A percentile compares a stretch with the other conserved stretches of the same genome.
Evolutionary conservation across 2,113 vertebrate species (phyloP).

Genomic region (Sinocyclocheilus anophthalmus): DNA sequence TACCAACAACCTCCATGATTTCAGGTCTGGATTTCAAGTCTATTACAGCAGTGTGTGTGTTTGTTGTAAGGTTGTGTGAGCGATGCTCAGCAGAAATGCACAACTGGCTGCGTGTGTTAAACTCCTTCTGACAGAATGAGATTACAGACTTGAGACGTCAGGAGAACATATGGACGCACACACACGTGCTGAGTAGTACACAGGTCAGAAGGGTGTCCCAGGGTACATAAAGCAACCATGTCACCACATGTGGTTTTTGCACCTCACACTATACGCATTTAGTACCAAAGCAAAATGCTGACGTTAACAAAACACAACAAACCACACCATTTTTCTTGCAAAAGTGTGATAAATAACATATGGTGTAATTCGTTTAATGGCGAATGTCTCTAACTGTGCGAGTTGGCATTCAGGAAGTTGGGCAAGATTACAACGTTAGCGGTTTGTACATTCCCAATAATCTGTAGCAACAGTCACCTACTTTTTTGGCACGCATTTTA

Average conservation of each 20-base stretch:
- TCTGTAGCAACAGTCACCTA: neutral
- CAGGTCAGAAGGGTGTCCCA: neutral
- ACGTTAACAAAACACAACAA: neutral
- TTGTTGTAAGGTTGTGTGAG: neutral
- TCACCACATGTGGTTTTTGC: conserved; percentile 1
- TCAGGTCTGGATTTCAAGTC: neutral
- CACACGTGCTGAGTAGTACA: neutral
- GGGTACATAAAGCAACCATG: neutral
- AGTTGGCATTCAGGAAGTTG: neutral
- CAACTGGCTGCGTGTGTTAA: conserved; percentile 17
- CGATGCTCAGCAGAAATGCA: neutral
- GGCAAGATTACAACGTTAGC: neutral
- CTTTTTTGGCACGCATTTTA: neutral
- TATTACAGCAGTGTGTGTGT: neutral
- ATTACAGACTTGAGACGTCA: conserved; percentile 33
- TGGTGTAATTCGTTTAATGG: neutral
- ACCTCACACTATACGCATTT: neutral
- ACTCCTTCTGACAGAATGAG: conserved; percentile 30
- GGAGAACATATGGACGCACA: conserved; percentile 13
- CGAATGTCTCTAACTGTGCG: neutral
- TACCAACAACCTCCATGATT: conserved; percentile 22
- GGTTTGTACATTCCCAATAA: neutral
- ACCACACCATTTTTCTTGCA: neutral
- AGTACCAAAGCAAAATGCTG: neutral
- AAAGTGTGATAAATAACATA: neutral